These are phyloP conservation scores for Balaeniceps rex DNA, from an alignment of 2,113 vertebrate species.

Conservation along the genomic window DNA sequence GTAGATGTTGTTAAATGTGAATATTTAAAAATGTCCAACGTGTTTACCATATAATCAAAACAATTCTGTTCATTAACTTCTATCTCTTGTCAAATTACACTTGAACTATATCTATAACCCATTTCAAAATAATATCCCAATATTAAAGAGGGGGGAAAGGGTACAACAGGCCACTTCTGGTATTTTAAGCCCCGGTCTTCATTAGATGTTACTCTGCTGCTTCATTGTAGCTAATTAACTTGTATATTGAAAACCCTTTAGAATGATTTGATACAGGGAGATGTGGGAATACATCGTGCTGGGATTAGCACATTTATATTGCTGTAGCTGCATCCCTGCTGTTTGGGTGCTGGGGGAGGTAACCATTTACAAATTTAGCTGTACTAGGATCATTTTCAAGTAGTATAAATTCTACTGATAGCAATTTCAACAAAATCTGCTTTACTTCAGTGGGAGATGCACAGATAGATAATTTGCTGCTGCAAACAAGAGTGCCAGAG, in stretches of 20 bases:
- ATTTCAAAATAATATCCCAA: neutral
- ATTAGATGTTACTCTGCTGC: constrained; percentile 27
- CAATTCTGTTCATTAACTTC: neutral
- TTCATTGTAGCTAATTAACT: constrained; percentile 53
- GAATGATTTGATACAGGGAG: constrained; percentile 45
- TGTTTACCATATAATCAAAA: neutral
- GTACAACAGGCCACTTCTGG: neutral
- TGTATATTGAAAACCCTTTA: constrained; percentile 60
- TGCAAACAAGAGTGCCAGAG: neutral
- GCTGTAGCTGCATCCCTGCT: neutral
- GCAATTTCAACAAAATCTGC: neutral
- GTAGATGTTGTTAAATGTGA: neutral
- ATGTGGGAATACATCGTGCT: constrained; percentile 37
- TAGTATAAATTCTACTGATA: neutral
- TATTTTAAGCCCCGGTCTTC: neutral
- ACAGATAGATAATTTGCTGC: neutral
- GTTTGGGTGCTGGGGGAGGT: constrained; percentile 26
- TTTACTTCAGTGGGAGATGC: neutral
- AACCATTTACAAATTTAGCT: constrained; percentile 20
- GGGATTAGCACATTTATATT: constrained; percentile 51
- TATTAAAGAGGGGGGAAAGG: neutral
- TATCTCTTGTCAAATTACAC: neutral
- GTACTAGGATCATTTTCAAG: neutral
- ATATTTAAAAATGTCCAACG: neutral
- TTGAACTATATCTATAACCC: neutral